Evolutionary conservation across 2,797 vertebrate genomes (phyloP), one percentile per base, ranked within the genome.

Genomic region (Oceanodroma leucorhoa): DNA sequence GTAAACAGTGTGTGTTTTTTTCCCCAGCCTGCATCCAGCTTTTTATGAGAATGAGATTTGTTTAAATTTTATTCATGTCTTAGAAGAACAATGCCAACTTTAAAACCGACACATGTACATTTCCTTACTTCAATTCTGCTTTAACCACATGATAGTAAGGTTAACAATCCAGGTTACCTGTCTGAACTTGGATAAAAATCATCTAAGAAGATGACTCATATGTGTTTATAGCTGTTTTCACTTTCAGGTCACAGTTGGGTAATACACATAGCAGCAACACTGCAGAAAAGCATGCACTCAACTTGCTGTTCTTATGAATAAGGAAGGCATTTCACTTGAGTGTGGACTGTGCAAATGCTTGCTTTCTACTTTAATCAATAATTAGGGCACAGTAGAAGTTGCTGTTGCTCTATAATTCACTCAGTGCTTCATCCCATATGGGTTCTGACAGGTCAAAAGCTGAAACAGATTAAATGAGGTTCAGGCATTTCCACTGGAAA

Each of bases 391-490:
- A 88, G 87, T 6, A 78, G 61, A 92, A 93, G 64, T 61, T 92
- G 55, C 32, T 89, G 57, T 76, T 83, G 69, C 87, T 67, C 60
- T 72, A 2, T 83, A 73, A 85, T 85, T 94, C 50, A 18, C 75
- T 75, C n/a, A 36, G 2, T 82, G 45, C 71, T 87, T 90, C 71
- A 29, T 90, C 50, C 64, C 41, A 13, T 61, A 80, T 93, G 75
- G 57, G 78, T 78, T 93, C 75, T 95, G 96, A 87, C 88, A 80
- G 94, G 92, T 90, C 93, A 95, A 85, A 93, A 95, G 57, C 94
- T 89, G 91, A 95, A 92, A 77, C 24, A 85, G 75, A 95, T 89
- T 93, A 90, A 95, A 94, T 69, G 67, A 94, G 66, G 48, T 91
- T 89, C 95, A 91, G 83, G 65, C 41, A 85, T 90, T 94, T 95